Percentiles rank a stretch among this genome's conserved stretches.
Evolutionary conservation across 2,888 invertebrate species (phyloP).

Genomic region (Drosophila meridiana): DNA sequence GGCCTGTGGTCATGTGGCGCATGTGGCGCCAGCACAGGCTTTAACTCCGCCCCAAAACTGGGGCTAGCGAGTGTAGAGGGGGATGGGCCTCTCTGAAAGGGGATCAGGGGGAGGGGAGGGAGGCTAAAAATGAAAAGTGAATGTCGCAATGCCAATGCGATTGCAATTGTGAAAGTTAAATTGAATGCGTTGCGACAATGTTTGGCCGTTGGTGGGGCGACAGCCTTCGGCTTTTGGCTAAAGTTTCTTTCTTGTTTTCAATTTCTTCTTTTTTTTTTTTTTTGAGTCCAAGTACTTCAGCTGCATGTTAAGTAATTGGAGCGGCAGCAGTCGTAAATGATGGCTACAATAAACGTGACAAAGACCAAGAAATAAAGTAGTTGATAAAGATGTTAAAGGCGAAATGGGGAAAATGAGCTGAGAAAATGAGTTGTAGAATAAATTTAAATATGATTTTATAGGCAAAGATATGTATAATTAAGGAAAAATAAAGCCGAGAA

Average conservation of each 20-base stretch:
- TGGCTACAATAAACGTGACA: conserved; percentile 23
- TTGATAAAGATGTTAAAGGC: background rate
- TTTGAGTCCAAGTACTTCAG: conserved; percentile 41
- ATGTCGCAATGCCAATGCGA: conserved; percentile 67
- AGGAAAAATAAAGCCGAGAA: background rate
- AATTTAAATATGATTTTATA: background rate
- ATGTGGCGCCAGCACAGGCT: conserved; percentile 59
- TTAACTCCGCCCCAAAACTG: conserved; percentile 25
- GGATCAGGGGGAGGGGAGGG: background rate
- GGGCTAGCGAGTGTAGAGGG: background rate
- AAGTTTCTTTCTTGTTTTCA: conserved; percentile 22
- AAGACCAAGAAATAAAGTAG: background rate
- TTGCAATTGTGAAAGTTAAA: conserved; percentile 69
- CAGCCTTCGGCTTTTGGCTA: conserved; percentile 42
- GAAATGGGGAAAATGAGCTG: too few relatives aligned
- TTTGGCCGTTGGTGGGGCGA: conserved; percentile 32
- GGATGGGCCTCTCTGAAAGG: background rate
- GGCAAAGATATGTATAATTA: background rate
- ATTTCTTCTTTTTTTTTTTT: background rate
- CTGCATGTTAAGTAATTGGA: conserved; percentile 62
- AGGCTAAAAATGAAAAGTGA: conserved; percentile 62
- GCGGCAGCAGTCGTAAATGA: conserved; percentile 55
- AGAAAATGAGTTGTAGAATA: too few relatives aligned
- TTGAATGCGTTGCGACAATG: conserved; percentile 61
- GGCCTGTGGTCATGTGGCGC: conserved; percentile 67